Base-by-base conservation (phyloP, 2,888 invertebrate species). In the Lordiphosa andalusiaca region DNA sequence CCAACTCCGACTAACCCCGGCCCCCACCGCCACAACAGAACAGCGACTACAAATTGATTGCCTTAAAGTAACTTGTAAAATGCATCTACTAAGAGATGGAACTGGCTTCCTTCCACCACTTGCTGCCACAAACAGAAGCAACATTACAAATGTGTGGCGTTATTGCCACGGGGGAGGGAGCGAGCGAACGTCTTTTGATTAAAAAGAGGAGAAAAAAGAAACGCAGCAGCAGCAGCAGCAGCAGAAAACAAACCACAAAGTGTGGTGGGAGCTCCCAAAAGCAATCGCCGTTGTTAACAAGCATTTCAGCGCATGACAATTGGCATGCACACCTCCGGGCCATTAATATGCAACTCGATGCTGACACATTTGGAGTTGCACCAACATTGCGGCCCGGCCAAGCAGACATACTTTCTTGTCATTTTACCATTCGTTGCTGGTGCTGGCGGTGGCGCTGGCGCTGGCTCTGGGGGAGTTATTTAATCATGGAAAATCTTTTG, bases 301-400 rank as follows among this genome's bases (percentile, higher is more conserved):
- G 86, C 84, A 77, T 84, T 87, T 87, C 86, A 87, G 76, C 84
- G 86, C 81, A 86, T 83, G 87, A 86, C 86, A 87, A 83, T 83
- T 86, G 86, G 72, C 72, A 74, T 85, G 76, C 81, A 78, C 84
- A 85, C 86, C 86, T 86, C 70, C 76, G 49, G 86, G 87, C 83
- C 85, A 87, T 77, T 73, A 80, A 80, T 82, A 81, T 68, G 66
- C 61, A 67, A 63, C 63, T 44, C 63, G 64, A 53, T 57, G 63
- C 78, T 71, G 73, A 75, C 78, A 78, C 66, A 69, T 69, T 69
- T 70, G 61, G 57, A 56, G 62, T 37, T 13, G 42, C 44, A 21
- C 16, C 41, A 53, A 21, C 41, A 48, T 36, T 36, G 46, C n/a
- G 35, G 35, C 33, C 16, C 35, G 35, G 35, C 19, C 19, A 40